Evolutionary conservation across 2,113 vertebrate genomes (phyloP).

Genomic region (Saccopteryx bilineata): DNA sequence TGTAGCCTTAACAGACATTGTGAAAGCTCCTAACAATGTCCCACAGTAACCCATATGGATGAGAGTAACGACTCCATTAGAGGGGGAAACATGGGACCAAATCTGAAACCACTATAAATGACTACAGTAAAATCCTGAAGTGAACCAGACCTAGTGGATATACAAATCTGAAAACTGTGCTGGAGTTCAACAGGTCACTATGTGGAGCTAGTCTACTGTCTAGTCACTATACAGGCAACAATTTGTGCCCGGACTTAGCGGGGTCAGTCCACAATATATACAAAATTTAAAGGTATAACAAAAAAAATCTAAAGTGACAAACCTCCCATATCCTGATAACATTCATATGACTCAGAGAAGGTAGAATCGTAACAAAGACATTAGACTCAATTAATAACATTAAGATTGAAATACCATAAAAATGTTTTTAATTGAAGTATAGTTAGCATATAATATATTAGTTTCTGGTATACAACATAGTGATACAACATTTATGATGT

Average conservation of each 20-base stretch:
- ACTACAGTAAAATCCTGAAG: slow-evolving; percentile 12
- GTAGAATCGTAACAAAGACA: not conserved
- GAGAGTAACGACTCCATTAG: not conserved
- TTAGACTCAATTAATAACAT: not conserved
- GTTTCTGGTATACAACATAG: not conserved
- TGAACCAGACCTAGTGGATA: not conserved
- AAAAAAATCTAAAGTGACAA: slow-evolving; percentile 46
- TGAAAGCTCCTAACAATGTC: not conserved
- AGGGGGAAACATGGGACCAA: not conserved
- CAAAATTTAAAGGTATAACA: slow-evolving; percentile 11
- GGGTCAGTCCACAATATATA: not conserved
- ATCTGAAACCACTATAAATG: not conserved
- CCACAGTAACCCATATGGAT: not conserved
- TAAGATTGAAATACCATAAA: not conserved
- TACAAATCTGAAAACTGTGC: not conserved
- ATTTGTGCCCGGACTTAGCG: not conserved
- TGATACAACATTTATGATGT: not conserved
- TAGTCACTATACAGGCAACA: not conserved
- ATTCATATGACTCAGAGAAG: slow-evolving; percentile 17
- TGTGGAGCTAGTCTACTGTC: not conserved
- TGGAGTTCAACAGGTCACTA: not conserved
- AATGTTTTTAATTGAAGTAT: not conserved
- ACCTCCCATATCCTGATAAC: not conserved
- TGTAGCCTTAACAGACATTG: not conserved
- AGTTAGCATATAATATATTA: not conserved